Evolutionary conservation across 2,797 vertebrate genomes (phyloP).

Genomic region (Echeneis naucrates): DNA sequence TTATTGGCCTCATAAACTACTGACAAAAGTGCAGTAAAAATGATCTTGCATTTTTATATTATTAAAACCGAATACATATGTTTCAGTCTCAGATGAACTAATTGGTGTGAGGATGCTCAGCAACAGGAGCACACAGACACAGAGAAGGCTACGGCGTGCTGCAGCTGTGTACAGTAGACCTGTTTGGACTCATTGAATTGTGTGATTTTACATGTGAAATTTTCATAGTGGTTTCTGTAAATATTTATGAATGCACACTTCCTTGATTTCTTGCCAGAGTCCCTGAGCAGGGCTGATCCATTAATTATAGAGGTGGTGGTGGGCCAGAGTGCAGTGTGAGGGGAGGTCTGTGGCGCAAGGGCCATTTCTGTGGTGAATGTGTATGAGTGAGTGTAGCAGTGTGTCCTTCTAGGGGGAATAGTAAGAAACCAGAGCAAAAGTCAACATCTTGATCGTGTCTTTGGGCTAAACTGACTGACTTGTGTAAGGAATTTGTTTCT

Average conservation of each 20-base stretch:
- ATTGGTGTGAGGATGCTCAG: constrained; percentile 4
- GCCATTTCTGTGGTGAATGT: constrained; percentile 60
- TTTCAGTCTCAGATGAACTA: background rate
- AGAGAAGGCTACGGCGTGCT: background rate
- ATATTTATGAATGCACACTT: constrained; percentile 81
- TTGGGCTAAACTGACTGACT: constrained; percentile 33
- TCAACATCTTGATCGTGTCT: constrained; percentile 45
- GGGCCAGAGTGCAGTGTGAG: constrained; percentile 68
- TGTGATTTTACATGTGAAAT: constrained; percentile 60
- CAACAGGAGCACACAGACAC: background rate
- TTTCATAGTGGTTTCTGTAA: constrained; percentile 67
- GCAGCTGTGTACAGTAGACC: background rate
- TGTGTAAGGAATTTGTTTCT: constrained; percentile 4
- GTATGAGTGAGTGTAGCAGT: constrained; percentile 39
- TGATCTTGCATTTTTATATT: background rate
- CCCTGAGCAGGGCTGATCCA: constrained; percentile 50
- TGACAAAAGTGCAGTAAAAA: background rate
- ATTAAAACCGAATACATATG: background rate
- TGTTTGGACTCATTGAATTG: constrained; percentile 13
- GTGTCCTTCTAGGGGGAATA: constrained; percentile 50
- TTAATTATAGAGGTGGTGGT: constrained; percentile 75
- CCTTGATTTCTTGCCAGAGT: constrained; percentile 75
- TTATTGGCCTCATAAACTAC: background rate
- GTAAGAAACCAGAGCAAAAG: constrained; percentile 57
- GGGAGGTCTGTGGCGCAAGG: constrained; percentile 65